Percentiles rank a stretch among this genome's conserved stretches.
phyloP scores from a whole-genome alignment of 2,888 invertebrate genomes.

The Erebia aethiops region DNA sequence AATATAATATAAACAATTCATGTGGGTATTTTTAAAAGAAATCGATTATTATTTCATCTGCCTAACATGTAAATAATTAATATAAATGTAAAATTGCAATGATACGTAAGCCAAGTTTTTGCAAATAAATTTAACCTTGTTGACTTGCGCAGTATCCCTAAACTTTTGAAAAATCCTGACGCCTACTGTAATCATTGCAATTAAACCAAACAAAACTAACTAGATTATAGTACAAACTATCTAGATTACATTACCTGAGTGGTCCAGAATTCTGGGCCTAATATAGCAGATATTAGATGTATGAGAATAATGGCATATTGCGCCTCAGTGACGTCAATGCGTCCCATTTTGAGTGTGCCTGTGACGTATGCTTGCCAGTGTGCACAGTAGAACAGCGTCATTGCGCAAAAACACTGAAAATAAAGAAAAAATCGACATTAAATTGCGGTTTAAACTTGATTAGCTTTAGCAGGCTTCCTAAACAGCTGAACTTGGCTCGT shows the following conservation, averaged over 20 bases:
- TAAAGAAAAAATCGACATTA: background rate
- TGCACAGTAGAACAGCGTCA: conserved; percentile 98
- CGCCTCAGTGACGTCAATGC: conserved; percentile 98
- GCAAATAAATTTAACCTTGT: background rate
- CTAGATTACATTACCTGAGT: conserved; percentile 72
- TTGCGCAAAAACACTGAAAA: conserved; percentile 94
- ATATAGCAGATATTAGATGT: conserved; percentile 92
- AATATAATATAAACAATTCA: conserved; percentile 47
- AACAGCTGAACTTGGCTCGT: background rate
- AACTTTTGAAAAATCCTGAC: background rate
- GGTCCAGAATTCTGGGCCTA: conserved; percentile 95
- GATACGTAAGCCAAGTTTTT: background rate
- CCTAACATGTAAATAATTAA: background rate
- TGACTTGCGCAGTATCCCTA: background rate
- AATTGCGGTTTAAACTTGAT: background rate
- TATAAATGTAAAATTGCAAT: conserved; percentile 5
- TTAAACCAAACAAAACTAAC: background rate
- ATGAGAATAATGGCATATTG: conserved; percentile 96
- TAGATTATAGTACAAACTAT: background rate
- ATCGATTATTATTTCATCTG: background rate
- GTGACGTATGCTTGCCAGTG: conserved; percentile 99
- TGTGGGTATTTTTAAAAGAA: conserved; percentile 77
- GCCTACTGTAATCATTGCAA: conserved; percentile 10
- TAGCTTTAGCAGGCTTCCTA: background rate
- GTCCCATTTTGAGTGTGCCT: conserved; percentile 94